Base-by-base conservation (phyloP, 2,113 vertebrate genomes). In the Rousettus leschenaultii region DNA sequence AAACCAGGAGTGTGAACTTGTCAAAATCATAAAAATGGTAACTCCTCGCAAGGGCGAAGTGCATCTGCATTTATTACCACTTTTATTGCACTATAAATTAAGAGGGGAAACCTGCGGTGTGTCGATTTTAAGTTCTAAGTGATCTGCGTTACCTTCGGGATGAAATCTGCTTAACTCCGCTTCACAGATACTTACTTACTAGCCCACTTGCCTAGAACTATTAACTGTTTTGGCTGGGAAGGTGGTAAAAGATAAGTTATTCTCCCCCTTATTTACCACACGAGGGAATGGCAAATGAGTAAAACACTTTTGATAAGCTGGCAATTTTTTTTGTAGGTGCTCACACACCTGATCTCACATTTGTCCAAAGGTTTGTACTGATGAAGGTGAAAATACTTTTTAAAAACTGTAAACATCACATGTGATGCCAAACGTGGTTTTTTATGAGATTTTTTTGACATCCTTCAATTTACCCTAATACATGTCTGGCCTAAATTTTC, bases 1-100 rank as follows among this genome's bases (percentile, higher is more conserved):
- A 98, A 98, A 88, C 77, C 91, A 96, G 88, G 84, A 97, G 95
- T 22, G 65, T 95, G 93, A 97, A 96, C 97, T 96, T 97, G 95
- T 97, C 96, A 97, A 95, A 96, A 95, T 30, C 86, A 1, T 97
- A 98, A 97, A 97, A 95, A 28, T 51, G 40, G 78, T 40, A 87
- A 93, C 94, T 93, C 96, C 94, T 83, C 55, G 86, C 97, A 70
- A 98, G 95, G 95, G 96, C 89, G 91, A 73, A 79, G 59, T 57
- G 95, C 35, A 73, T 89, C 95, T 97, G 51, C 79, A 40, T 85
- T 87, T 80, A 97, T 84, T 66, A 93, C 83, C 1, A 18, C 89
- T 70, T 97, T 97, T 96, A 98, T 77, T 89, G 70, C 92, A 33
- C 96, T 93, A 92, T 94, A 92, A 96, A 97, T 85, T 91, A 97